phyloP scores from a whole-genome alignment of 1,140 invertebrate genomes.

The Drosophila ananassae region DNA sequence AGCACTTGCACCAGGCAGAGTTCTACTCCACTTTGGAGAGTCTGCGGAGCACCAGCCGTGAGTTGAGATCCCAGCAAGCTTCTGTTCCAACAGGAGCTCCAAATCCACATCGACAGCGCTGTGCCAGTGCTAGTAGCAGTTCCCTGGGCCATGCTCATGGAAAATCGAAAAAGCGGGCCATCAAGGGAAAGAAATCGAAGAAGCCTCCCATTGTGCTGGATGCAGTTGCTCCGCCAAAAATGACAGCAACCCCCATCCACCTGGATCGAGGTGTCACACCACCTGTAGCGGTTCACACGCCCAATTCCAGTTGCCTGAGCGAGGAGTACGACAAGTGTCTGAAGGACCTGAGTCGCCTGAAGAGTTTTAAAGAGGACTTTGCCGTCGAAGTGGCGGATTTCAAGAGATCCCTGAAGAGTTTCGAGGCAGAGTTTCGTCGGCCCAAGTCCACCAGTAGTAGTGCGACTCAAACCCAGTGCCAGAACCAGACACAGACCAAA shows the following conservation, averaged over 20 bases:
- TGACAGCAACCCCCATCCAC: slow-evolving; percentile 12
- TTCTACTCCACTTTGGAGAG: slow-evolving; percentile 76
- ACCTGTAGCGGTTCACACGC: slow-evolving; percentile 1
- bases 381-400: slow-evolving; percentile 70
- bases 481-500: slow-evolving; percentile 11
- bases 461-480: slow-evolving; percentile 37
- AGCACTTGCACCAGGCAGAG: slow-evolving; percentile 75
- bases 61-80: slow-evolving; percentile 52
- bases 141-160: slow-evolving; percentile 27
- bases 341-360: slow-evolving; percentile 53
- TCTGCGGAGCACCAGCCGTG: slow-evolving; percentile 69
- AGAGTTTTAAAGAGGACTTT: slow-evolving; percentile 73
- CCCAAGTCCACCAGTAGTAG: slow-evolving; percentile 61
- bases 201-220: slow-evolving; percentile 32
- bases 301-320: slow-evolving; percentile 47
- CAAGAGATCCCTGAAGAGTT: slow-evolving; percentile 67
- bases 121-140: slow-evolving; percentile 41
- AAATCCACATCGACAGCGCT: slow-evolving; percentile 23
- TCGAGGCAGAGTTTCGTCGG: slow-evolving; percentile 67
- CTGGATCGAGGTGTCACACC: slow-evolving; percentile 7
- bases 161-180: slow-evolving; percentile 46
- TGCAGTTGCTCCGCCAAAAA: slow-evolving; percentile 5
- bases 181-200: slow-evolving; percentile 50
- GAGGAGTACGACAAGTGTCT: slow-evolving; percentile 68
- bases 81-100: background rate